Evolutionary conservation across 1,140 invertebrate genomes (phyloP), one percentile per base, ranked within the genome.

Genomic region (Rhagoletis zephyria): DNA sequence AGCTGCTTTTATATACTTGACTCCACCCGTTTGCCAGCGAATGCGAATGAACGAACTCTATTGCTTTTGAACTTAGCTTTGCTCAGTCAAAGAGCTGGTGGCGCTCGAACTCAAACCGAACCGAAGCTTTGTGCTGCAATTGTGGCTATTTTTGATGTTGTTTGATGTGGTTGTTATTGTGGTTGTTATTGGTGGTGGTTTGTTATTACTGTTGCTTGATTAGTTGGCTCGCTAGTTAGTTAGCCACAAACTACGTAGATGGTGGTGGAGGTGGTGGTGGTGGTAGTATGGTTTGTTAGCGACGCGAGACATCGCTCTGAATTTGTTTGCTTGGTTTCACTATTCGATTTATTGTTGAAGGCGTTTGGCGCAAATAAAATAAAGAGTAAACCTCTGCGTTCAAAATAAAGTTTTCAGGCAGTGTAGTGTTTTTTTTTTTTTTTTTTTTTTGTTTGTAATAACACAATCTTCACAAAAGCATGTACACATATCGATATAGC

Each of bases 1-100:
- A 91, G 89, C 90, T 90, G 91, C 91, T 91, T 91, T 91, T 92
- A 92, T 92, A 92, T 91, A 91, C 88, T 90, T 91, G 91, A 90
- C 91, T 92, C 92, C 91, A 90, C 91, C 91, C 91, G 91, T 81
- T 81, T 81, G 48, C 74, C 19, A 81, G n/a, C 74, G 48, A 81
- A 81, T 81, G 74, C 42, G 74, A 81, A 81, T 81, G 45, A 81
- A 42, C 85, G 30, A 86, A 86, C 81, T 59, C n/a, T 42, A 59
- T 61, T 60, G 81, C 81, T 60, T 60, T 85, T 61, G 60, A 85
- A 85, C 81, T 59, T 60, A 56, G 19, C 59, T 63, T 42, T 3
- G 61, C 59, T 42, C 30, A 74, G 45, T 63, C 61, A 63, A 63
- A 63, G 61, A 63, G 74, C 74, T 51, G 45, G 30, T 30, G 30